These are phyloP conservation scores for Gymnoscopelus microlampas DNA, from an alignment of 2,797 vertebrate species.

Conservation along the genomic window DNA sequence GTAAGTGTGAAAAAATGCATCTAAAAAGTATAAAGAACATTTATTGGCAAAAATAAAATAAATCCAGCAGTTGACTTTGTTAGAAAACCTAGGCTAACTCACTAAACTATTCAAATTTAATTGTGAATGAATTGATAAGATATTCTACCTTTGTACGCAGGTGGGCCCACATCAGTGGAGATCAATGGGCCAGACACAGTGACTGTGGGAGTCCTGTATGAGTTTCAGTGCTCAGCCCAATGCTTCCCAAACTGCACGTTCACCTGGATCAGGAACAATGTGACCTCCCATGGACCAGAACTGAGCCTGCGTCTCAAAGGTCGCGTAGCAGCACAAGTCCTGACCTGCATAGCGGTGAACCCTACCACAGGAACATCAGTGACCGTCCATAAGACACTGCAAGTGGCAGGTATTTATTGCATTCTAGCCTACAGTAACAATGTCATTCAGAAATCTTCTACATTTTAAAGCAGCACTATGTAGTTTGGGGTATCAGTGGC, in stretches of 20 bases:
- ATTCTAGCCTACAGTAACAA: no score
- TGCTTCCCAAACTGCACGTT: constrained; percentile 36
- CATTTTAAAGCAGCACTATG: no score
- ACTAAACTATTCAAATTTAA: no score
- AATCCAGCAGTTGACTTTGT: no score
- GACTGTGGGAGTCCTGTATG: constrained; percentile 40
- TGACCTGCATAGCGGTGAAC: constrained; percentile 38
- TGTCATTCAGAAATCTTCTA: no score
- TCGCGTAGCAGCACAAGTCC: neutral
- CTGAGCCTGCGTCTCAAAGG: constrained; percentile 29
- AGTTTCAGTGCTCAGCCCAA: constrained; percentile 11
- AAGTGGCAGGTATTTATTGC: constrained; percentile 18
- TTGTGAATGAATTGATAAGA: no score
- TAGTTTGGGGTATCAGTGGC: no score
- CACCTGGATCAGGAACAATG: constrained; percentile 35
- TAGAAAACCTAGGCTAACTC: no score
- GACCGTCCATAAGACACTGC: constrained; percentile 6
- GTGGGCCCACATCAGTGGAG: no score
- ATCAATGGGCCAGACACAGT: constrained; percentile 23
- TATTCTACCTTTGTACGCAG: no score
- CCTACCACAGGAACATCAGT: neutral
- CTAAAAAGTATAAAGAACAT: no score
- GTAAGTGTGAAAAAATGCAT: constrained; percentile 30
- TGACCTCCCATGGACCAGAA: constrained; percentile 9
- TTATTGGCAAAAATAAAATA: no score